A percentile compares a stretch with the other conserved stretches of the same genome.
Conservation (phyloP, 1,140 invertebrate genomes). For the Drosophila nigrodunni region DNA sequence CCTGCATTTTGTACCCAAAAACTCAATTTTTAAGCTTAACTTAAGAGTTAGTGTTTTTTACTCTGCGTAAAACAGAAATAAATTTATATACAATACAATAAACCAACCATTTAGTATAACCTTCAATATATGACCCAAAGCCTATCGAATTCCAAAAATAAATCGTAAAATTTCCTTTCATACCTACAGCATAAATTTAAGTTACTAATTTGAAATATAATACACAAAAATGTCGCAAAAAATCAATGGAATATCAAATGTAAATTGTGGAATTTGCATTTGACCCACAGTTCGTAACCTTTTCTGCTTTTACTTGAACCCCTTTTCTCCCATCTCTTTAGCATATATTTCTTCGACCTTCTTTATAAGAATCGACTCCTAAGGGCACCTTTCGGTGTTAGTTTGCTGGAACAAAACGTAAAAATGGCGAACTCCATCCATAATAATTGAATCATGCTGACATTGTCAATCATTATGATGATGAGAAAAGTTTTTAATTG, state of each 20-base stretch:
- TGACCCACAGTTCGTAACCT: constrained; percentile 2
- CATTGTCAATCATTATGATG: constrained; percentile 55
- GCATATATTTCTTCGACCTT: neutral
- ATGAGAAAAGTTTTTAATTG: constrained; percentile 80
- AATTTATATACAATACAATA: too few species aligned
- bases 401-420: neutral
- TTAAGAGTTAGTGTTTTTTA: too few species aligned
- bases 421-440: constrained; percentile 20
- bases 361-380: neutral
- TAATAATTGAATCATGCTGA: constrained; percentile 71
- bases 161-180: neutral
- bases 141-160: neutral
- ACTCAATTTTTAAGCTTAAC: too few species aligned
- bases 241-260: constrained; percentile 9
- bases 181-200: neutral
- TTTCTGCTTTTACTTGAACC: neutral
- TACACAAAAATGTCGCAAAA: neutral
- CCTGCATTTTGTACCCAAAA: too few species aligned
- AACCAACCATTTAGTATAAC: neutral
- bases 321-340: neutral
- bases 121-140: neutral
- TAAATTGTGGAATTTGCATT: constrained; percentile 20
- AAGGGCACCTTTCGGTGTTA: neutral
- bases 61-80: too few species aligned
- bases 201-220: constrained; percentile 5